Conservation (phyloP, 64 coral and sea anemone genomes). For the Montipora efflorescens region DNA sequence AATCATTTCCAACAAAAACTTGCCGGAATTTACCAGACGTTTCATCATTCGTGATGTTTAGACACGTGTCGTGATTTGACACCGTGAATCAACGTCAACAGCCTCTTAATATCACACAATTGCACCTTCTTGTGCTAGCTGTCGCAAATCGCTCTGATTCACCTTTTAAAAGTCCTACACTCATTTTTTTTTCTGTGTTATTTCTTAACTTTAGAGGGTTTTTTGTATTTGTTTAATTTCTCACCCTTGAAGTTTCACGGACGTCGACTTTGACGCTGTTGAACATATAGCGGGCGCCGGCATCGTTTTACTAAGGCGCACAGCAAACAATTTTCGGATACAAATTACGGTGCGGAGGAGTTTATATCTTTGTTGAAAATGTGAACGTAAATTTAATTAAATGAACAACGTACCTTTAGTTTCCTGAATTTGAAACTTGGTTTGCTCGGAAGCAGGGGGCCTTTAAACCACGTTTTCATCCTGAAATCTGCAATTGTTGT, state of each 20-base stretch:
- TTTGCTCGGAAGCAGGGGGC: constrained; percentile 22
- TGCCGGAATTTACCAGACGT: not conserved
- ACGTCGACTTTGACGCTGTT: too few relatives aligned
- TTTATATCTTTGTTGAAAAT: not conserved
- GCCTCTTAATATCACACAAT: not conserved
- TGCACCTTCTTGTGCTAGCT: too few relatives aligned
- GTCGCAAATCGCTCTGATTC: too few relatives aligned
- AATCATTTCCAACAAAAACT: not conserved
- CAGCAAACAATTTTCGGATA: not conserved
- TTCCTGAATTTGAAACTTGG: constrained; percentile 17
- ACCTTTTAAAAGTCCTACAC: too few relatives aligned
- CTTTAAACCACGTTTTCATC: constrained; percentile 40
- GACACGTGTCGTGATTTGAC: not conserved
- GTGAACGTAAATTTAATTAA: not conserved
- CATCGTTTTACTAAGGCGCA: not conserved
- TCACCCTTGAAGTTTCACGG: too few relatives aligned
- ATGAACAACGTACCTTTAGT: not conserved
- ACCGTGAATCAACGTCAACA: not conserved
- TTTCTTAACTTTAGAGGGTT: too few relatives aligned
- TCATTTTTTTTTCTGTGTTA: too few relatives aligned
- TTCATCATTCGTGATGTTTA: not conserved
- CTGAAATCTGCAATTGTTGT: constrained; percentile 4
- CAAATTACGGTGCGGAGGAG: not conserved
- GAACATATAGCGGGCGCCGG: too few relatives aligned
- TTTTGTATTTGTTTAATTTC: too few relatives aligned